Evolutionary conservation across 2,113 vertebrate genomes (phyloP).

Genomic region (Sapayoa aenigma): DNA sequence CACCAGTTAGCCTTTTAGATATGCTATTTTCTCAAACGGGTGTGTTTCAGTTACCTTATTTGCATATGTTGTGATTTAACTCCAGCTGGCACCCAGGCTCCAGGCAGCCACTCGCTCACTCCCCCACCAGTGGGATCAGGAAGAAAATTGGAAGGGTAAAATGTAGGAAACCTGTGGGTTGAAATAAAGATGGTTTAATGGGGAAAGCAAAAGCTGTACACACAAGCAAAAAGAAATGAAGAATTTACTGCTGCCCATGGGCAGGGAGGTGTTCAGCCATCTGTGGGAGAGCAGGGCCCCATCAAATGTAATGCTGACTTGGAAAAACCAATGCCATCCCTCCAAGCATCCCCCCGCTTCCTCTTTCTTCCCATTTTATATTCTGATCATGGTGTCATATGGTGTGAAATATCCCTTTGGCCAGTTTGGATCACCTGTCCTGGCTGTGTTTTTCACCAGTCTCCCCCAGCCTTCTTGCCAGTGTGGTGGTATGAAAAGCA

Average conservation of each 20-base stretch:
- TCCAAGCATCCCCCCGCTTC: accelerated
- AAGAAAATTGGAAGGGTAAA: background rate
- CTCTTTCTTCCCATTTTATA: background rate
- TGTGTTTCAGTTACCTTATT: background rate
- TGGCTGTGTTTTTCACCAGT: background rate
- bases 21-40: background rate
- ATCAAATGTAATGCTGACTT: accelerated
- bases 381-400: background rate
- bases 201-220: background rate
- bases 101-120: accelerated
- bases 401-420: background rate
- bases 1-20: background rate
- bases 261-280: background rate
- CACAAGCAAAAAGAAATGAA: background rate
- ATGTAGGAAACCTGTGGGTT: background rate
- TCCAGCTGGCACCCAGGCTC: too few species aligned
- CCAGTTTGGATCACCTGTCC: background rate
- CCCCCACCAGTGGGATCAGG: too few species aligned
- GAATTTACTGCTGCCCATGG: background rate
- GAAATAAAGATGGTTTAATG: background rate
- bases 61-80: background rate
- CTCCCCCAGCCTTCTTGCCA: background rate
- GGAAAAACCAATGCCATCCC: accelerated
- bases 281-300: background rate
- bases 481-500: accelerated